Percentiles rank a stretch among this genome's conserved stretches.
phyloP scores from a whole-genome alignment of 2,888 invertebrate genomes.

The Megalurothrips usitatus region DNA sequence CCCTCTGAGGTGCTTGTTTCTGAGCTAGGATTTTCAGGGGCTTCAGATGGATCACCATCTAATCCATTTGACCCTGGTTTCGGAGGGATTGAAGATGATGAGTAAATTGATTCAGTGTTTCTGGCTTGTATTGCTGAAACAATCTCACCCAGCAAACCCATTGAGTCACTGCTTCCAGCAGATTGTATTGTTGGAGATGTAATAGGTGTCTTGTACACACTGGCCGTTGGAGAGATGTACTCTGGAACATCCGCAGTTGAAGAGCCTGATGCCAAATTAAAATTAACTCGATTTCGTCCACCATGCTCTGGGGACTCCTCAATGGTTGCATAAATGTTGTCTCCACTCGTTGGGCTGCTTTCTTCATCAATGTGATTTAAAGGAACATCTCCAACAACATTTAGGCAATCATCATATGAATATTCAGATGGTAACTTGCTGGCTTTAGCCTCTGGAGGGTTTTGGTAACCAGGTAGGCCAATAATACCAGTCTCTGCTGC shows the following conservation, averaged over 20 bases:
- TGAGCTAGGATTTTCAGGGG: not conserved
- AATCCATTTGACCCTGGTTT: constrained; percentile 39
- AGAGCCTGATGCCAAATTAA: not conserved
- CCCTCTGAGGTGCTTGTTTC: not conserved
- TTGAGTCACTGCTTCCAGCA: constrained; percentile 53
- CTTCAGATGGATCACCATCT: constrained; percentile 39
- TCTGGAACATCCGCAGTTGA: constrained; percentile 3
- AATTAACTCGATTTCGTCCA: not conserved
- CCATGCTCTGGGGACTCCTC: constrained; percentile 61
- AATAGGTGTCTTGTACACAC: constrained; percentile 7
- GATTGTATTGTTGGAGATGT: constrained; percentile 26
- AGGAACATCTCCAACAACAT: constrained; percentile 52
- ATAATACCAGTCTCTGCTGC: not conserved
- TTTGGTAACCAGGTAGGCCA: constrained; percentile 55
- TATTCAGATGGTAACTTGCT: constrained; percentile 46
- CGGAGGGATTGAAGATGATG: constrained; percentile 56
- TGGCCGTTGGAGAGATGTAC: not conserved
- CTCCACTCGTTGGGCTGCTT: constrained; percentile 53
- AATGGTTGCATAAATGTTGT: constrained; percentile 83
- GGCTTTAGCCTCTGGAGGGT: constrained; percentile 47
- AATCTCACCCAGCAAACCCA: constrained; percentile 79
- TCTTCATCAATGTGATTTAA: constrained; percentile 59
- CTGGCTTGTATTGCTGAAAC: constrained; percentile 82
- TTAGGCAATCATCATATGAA: constrained; percentile 72
- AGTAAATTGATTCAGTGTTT: constrained; percentile 83